Conservation (phyloP, 2,797 vertebrate species). For the Rhinoraja longicauda region DNA sequence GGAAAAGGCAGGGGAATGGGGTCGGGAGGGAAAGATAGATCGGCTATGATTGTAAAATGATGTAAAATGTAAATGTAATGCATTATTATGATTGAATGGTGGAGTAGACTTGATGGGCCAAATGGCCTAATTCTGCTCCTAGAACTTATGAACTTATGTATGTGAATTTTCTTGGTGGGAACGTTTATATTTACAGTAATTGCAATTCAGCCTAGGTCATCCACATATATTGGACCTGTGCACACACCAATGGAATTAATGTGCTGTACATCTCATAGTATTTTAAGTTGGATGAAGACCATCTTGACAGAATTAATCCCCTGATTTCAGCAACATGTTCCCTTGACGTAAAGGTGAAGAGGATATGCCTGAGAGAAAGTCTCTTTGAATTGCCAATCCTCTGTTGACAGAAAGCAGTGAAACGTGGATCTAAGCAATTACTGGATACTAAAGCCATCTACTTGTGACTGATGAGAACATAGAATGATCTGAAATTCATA, state of each 20-base stretch:
- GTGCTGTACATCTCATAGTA: not conserved
- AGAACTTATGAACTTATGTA: no score
- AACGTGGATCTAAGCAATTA: not conserved
- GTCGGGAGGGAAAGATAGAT: no score
- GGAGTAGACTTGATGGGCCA: no score
- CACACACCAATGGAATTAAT: not conserved
- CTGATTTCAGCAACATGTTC: not conserved
- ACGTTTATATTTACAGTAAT: no score
- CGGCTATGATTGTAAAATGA: no score
- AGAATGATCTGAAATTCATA: not conserved
- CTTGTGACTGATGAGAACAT: not conserved
- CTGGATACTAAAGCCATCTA: not conserved
- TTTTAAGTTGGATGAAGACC: not conserved
- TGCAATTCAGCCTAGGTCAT: not conserved
- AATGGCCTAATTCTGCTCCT: no score
- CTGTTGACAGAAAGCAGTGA: not conserved
- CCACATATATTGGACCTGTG: not conserved
- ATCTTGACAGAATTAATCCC: conserved; percentile 19
- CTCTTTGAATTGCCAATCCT: not conserved
- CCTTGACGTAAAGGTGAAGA: conserved; percentile 4
- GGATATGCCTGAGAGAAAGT: not conserved
- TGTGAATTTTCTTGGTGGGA: no score
- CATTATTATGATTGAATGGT: no score
- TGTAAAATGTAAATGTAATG: no score
- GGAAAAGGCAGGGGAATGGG: no score